Conservation (phyloP, 2,888 invertebrate genomes). For the Cetonia aurata region DNA sequence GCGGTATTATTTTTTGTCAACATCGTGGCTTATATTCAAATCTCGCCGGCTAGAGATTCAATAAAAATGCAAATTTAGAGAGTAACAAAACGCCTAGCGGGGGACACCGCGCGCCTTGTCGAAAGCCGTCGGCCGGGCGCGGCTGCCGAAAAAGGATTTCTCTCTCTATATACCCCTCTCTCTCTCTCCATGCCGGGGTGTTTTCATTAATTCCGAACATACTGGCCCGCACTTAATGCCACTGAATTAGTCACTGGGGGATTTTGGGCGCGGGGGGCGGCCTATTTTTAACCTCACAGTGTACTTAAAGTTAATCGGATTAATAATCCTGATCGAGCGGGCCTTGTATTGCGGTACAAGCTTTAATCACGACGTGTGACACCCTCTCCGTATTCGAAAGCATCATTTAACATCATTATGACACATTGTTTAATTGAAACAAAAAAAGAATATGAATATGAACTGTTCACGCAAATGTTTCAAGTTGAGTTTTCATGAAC, state of each 20-base stretch:
- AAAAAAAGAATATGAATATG: conserved; percentile 54
- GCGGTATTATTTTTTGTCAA: conserved; percentile 75
- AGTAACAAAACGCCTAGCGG: conserved; percentile 68
- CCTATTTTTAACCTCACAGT: conserved; percentile 66
- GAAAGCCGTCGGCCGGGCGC: conserved; percentile 57
- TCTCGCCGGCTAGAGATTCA: conserved; percentile 66
- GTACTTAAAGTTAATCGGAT: conserved; percentile 67
- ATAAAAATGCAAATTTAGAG: conserved; percentile 72
- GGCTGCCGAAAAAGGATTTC: conserved; percentile 50
- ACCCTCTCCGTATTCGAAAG: conserved; percentile 10
- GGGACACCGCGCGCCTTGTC: conserved; percentile 66
- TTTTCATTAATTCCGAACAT: conserved; percentile 66
- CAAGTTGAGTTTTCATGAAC: no score
- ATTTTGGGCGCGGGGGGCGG: conserved; percentile 59
- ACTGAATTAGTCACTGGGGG: conserved; percentile 66
- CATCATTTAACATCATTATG: conserved; percentile 37
- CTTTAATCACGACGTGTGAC: conserved; percentile 57
- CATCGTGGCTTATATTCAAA: conserved; percentile 67
- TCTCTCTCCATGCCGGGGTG: conserved; percentile 52
- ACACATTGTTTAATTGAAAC: conserved; percentile 62
- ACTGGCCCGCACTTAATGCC: conserved; percentile 64
- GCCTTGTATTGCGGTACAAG: conserved; percentile 61
- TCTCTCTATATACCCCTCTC: conserved; percentile 47
- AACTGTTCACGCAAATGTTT: conserved; percentile 4
- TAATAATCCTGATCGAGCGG: conserved; percentile 61